Evolutionary conservation across 2,113 vertebrate genomes (phyloP).

Genomic region (Malaclemys terrapin): DNA sequence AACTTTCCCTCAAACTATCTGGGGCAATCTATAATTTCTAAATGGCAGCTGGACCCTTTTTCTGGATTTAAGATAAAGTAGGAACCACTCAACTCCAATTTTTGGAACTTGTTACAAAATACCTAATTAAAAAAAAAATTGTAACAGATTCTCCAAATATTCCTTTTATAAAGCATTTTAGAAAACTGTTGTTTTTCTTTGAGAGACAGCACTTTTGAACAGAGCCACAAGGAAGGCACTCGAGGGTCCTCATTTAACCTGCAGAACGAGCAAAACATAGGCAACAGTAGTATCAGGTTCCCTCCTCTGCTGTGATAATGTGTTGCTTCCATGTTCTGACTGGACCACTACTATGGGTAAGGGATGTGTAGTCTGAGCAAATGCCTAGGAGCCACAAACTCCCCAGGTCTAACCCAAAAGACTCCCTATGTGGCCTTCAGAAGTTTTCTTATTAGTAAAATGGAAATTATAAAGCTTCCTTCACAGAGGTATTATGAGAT

Average conservation of each 20-base stretch:
- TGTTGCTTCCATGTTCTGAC: neutral
- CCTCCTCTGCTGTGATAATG: neutral
- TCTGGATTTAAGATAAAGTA: neutral
- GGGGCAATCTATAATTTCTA: slow-evolving; percentile 7
- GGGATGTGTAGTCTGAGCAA: neutral
- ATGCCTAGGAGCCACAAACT: neutral
- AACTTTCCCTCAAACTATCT: neutral
- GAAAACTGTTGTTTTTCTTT: neutral
- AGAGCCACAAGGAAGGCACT: neutral
- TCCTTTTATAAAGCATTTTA: neutral
- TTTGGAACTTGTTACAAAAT: neutral
- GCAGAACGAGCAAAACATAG: neutral
- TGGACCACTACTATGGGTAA: neutral
- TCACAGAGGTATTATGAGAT: neutral
- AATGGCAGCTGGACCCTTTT: neutral
- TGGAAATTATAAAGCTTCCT: neutral
- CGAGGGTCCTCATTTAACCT: neutral
- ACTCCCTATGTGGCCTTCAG: neutral
- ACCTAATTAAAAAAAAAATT: neutral
- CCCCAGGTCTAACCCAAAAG: neutral
- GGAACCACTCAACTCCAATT: neutral
- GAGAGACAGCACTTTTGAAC: neutral
- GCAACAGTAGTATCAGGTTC: neutral
- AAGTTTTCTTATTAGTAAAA: neutral
- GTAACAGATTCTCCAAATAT: neutral